Evolutionary conservation across 1,140 invertebrate species (phyloP), one percentile per base, ranked within the genome.

Genomic region (Oryzaephilus surinamensis): DNA sequence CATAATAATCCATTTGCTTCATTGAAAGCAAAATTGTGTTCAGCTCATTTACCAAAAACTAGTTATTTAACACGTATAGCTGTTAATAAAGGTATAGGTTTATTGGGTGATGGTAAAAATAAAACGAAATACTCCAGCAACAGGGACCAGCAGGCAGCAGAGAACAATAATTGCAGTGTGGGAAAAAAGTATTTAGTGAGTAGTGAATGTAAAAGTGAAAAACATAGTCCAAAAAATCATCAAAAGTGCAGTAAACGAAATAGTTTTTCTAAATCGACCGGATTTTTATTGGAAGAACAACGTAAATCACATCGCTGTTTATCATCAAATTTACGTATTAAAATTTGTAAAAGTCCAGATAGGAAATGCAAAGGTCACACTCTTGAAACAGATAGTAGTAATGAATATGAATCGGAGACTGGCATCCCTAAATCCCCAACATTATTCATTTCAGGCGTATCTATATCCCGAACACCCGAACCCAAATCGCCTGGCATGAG

Each of bases 351-450:
- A 40, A 52, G 48, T 43, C 48, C 44, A 10, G 16, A 32, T 18
- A 34, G 43, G 11, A 31, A 43, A 18, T 27, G 30, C 24, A 33
- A 38, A 20, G 3, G 10, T 10, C 6, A 21, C 20, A 21, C 0
- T 10, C 23, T 67, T 27, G 67, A 69, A 50, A 69, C 67, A 2
- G 67, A 71, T 41, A 70, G 69, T 50, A 68, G 66, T 4, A 70
- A 71, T 34, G 70, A 73, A 38, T 71, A 69, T 47, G 70, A 71
- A 55, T 70, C 68, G 13, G 71, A 73, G 52, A 71, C 70, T 11
- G 71, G 71, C 1, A 72, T 74, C 27, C 71, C 71, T 5, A 72
- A 71, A 52, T 73, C 71, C 3, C 72, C 72, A 4, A 74, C 70
- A 0, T 52, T 74, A 8, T 73, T 69, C 50, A 74, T 74, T 37